A percentile compares a stretch with the other conserved stretches of the same genome.
These are phyloP conservation scores for Phortica variegata DNA, from an alignment of 1,140 invertebrate genomes.

Conservation along the genomic window DNA sequence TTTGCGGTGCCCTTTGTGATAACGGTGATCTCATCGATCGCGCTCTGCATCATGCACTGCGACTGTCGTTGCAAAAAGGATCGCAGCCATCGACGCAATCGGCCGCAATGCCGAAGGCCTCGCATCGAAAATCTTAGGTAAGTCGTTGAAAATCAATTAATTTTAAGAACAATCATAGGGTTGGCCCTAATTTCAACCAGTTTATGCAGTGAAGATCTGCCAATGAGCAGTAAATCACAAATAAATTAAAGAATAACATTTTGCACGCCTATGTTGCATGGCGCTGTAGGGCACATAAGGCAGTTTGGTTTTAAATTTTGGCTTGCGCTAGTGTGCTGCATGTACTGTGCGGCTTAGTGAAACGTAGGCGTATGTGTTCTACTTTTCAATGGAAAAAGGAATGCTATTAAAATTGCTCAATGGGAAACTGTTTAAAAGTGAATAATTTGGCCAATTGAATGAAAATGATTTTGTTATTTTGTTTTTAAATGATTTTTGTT, in stretches of 20 bases:
- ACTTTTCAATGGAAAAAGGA: too few species aligned
- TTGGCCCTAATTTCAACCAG: background rate
- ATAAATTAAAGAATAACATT: background rate
- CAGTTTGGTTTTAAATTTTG: too few species aligned
- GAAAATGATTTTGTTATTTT: too few species aligned
- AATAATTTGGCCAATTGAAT: too few species aligned
- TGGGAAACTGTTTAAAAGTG: too few species aligned
- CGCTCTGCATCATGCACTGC: conserved; percentile 81
- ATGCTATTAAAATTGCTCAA: too few species aligned
- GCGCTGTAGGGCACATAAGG: background rate
- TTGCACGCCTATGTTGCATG: background rate
- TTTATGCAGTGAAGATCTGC: background rate
- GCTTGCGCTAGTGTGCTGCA: too few species aligned
- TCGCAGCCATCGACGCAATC: conserved; percentile 58
- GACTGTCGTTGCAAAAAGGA: conserved; percentile 68
- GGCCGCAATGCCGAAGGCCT: conserved; percentile 57
- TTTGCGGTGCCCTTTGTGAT: conserved; percentile 79
- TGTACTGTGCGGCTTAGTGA: too few species aligned
- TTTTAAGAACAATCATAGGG: background rate
- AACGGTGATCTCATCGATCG: conserved; percentile 77
- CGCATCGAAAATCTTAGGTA: conserved; percentile 66
- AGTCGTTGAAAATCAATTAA: conserved; percentile 18
- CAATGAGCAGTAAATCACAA: background rate
- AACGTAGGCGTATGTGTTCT: too few species aligned
- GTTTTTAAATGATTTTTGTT: too few species aligned